Evolutionary conservation across 2,113 vertebrate genomes (phyloP).

Genomic region (Tretioscincus oriximinensis): DNA sequence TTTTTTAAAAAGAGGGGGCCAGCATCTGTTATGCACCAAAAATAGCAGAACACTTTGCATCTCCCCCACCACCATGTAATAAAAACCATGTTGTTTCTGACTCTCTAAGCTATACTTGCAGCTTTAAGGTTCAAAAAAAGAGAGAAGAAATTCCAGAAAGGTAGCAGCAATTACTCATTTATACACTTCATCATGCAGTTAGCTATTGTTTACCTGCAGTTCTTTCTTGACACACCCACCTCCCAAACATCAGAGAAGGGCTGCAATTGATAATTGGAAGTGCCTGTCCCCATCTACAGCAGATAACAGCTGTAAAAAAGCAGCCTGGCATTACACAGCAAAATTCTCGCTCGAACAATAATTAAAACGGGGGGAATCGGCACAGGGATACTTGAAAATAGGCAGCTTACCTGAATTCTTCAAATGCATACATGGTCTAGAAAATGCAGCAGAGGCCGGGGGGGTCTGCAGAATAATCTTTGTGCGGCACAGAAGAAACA

Average conservation of each 20-base stretch:
- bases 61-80: constrained; percentile 27
- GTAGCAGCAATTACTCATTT: constrained; percentile 60
- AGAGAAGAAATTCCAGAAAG: constrained; percentile 41
- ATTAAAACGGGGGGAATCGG: constrained; percentile 34
- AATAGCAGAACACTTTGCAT: constrained; percentile 57
- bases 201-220: constrained; percentile 47
- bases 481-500: constrained; percentile 67
- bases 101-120: constrained; percentile 45
- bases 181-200: constrained; percentile 61
- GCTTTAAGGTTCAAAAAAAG: constrained; percentile 32
- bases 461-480: constrained; percentile 63
- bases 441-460: constrained; percentile 64
- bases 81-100: constrained; percentile 61
- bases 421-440: constrained; percentile 85
- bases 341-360: constrained; percentile 72
- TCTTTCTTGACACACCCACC: constrained; percentile 45
- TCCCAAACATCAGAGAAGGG: constrained; percentile 46
- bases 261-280: constrained; percentile 34
- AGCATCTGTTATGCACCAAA: constrained; percentile 69
- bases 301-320: constrained; percentile 50
- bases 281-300: constrained; percentile 61
- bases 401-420: constrained; percentile 84
- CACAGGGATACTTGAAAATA: constrained; percentile 64
- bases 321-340: constrained; percentile 77
- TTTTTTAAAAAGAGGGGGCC: constrained; percentile 48